Percentiles rank a stretch among this genome's conserved stretches.
Conservation (phyloP, 1,140 invertebrate species). For the Mizuhopecten yessoensis region DNA sequence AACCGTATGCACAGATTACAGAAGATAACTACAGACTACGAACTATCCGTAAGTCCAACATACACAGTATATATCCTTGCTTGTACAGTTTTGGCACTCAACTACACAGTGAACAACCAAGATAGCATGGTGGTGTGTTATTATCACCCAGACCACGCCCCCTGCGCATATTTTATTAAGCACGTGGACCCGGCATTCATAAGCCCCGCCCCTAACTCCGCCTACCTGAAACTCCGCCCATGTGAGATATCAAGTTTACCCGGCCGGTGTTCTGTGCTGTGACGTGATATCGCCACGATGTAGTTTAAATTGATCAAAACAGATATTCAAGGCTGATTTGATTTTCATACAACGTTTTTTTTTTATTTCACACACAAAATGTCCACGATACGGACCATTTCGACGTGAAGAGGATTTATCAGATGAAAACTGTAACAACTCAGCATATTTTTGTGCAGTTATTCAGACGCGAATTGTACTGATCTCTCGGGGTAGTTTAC, state of each 20-base stretch:
- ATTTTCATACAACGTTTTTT: background rate
- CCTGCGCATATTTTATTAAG: slow-evolving; percentile 32
- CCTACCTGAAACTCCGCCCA: background rate
- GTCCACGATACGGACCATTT: background rate
- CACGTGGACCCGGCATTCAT: background rate
- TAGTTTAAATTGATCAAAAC: slow-evolving; percentile 29
- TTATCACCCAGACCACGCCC: slow-evolving; percentile 29
- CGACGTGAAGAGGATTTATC: background rate
- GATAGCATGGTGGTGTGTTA: background rate
- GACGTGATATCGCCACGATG: background rate
- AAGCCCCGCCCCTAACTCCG: slow-evolving; percentile 36
- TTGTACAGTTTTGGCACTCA: slow-evolving; percentile 19
- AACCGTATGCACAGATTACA: background rate
- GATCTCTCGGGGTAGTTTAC: background rate
- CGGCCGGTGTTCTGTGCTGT: background rate
- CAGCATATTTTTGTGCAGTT: slow-evolving; percentile 38
- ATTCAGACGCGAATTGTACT: background rate
- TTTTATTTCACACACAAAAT: slow-evolving; percentile 17
- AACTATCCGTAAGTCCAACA: background rate
- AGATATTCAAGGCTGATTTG: slow-evolving; percentile 21
- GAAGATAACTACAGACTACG: background rate
- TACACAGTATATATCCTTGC: slow-evolving; percentile 9
- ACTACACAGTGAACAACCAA: background rate
- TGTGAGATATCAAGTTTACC: background rate
- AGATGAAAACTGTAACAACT: background rate